Percentiles rank a stretch among this genome's conserved stretches.
Conservation (phyloP, 1,140 invertebrate species). For the Brachionus angularis region DNA sequence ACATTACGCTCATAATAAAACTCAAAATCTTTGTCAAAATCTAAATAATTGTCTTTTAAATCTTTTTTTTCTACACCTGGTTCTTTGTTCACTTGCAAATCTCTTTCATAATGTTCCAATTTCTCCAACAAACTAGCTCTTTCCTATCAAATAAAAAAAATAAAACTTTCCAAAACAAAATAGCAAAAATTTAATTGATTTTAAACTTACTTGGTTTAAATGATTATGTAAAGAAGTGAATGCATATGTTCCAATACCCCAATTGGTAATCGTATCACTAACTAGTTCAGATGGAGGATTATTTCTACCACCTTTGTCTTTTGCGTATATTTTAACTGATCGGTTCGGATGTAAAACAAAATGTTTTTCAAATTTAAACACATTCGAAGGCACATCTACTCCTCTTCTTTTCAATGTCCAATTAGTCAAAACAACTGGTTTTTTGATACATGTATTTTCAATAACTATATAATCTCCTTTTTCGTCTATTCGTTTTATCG, state of each 20-base stretch:
- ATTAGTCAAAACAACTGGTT: conserved; percentile 37
- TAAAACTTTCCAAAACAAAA: neutral
- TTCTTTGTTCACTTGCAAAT: neutral
- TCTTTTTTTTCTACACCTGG: neutral
- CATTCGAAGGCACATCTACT: conserved; percentile 36
- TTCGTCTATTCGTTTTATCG: conserved; percentile 30
- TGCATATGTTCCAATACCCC: conserved; percentile 37
- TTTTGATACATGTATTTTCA: conserved; percentile 44
- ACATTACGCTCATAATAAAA: conserved; percentile 23
- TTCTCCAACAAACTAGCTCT: conserved; percentile 40
- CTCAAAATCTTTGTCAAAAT: conserved; percentile 33
- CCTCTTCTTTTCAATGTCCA: conserved; percentile 33
- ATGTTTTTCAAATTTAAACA: conserved; percentile 41
- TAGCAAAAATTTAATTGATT: too few species aligned
- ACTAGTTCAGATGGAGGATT: conserved; percentile 29
- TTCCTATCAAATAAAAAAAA: neutral
- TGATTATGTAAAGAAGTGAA: conserved; percentile 30
- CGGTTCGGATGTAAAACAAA: conserved; percentile 40
- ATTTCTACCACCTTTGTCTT: conserved; percentile 24
- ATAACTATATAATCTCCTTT: conserved; percentile 38
- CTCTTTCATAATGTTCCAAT: conserved; percentile 39
- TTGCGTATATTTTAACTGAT: conserved; percentile 32
- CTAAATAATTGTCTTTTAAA: neutral
- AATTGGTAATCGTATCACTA: conserved; percentile 14
- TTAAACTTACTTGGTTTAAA: conserved; percentile 32